Evolutionary conservation across 1,140 invertebrate genomes (phyloP), one percentile per base, ranked within the genome.

Genomic region (Philotrypesis tridentata): DNA sequence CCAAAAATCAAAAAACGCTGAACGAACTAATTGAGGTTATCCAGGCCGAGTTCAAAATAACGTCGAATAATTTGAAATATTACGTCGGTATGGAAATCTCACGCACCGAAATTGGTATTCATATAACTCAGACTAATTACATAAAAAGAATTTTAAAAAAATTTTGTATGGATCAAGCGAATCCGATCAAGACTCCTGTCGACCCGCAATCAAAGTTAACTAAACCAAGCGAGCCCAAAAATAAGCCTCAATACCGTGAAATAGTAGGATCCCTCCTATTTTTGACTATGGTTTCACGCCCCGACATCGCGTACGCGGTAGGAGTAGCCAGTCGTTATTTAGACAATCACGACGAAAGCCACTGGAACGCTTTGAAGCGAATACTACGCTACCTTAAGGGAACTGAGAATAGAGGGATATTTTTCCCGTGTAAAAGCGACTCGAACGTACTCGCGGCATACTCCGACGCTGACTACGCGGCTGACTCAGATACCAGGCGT

Each of bases 251-350:
- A 65, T 93, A 89, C 82, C 85, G 88, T 77, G 84, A 91, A 80
- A 85, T 87, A 12, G 87, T 92, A 12, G 90, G 91, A 14, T 85
- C 84, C 9, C 82, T 92, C 7, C 85, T 92, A 83, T 92, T 91
- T 85, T 72, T 92, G 2, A 82, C 88, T 2, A 84, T 82, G 17
- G 85, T 85, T 11, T 90, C 91, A 90, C n/a, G n/a, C n/a, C n/a
- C n/a, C n/a, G n/a, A n/a, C n/a, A n/a, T n/a, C n/a, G n/a, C n/a
- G n/a, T n/a, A 85, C 85, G 83, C 87, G 0, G 87, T 88, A 21
- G 86, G 84, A 60, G 80, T 65, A 21, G 68, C 84, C 12, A 63
- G 68, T 11, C 48, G 55, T 8, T 55, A 71, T 29, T 21, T 75
- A 2, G 72, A 79, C 12, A 79, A 79, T 60, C 83, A 84, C 48